phyloP scores from a whole-genome alignment of 1,140 invertebrate genomes.

The Teleogryllus occipitalis region DNA sequence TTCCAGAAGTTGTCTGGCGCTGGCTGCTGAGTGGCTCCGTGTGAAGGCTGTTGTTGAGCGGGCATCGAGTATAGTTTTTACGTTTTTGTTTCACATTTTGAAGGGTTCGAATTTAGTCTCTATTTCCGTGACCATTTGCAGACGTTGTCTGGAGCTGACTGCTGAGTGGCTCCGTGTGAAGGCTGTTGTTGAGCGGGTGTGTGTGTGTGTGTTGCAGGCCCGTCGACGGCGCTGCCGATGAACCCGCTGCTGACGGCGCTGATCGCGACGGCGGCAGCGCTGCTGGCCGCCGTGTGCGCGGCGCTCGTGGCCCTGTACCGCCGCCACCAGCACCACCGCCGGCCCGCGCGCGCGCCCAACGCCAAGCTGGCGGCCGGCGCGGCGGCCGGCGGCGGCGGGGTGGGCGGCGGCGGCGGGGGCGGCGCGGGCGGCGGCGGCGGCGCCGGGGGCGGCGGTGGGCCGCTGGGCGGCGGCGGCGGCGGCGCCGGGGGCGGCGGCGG shows the following conservation, averaged over 20 bases:
- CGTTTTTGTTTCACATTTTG: too few species aligned
- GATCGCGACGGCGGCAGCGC: conserved; percentile 56
- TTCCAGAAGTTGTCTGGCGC: too few species aligned
- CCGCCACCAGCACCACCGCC: conserved; percentile 36
- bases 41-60: too few species aligned
- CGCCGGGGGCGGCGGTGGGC: conserved; percentile 21
- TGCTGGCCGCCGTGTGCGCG: conserved; percentile 60
- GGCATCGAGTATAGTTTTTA: too few species aligned
- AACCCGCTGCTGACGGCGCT: conserved; percentile 62
- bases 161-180: too few species aligned
- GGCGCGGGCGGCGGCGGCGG: conserved; percentile 32
- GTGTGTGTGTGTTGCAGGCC: conserved; percentile 32
- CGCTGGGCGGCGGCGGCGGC: conserved; percentile 32
- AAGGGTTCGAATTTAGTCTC: too few species aligned
- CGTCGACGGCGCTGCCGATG: conserved; percentile 47
- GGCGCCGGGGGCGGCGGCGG: conserved; percentile 49
- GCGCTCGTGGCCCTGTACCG: conserved; percentile 60
- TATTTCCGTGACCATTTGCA: too few species aligned
- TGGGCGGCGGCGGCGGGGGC: conserved; percentile 22
- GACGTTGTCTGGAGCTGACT: too few species aligned
- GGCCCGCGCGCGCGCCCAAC: background rate
- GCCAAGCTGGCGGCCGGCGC: background rate
- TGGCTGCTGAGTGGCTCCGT: too few species aligned
- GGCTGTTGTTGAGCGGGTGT: too few species aligned
- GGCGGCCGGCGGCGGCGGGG: background rate